Base-by-base conservation (phyloP, 2,113 vertebrate genomes). In the Hipposideros armiger region DNA sequence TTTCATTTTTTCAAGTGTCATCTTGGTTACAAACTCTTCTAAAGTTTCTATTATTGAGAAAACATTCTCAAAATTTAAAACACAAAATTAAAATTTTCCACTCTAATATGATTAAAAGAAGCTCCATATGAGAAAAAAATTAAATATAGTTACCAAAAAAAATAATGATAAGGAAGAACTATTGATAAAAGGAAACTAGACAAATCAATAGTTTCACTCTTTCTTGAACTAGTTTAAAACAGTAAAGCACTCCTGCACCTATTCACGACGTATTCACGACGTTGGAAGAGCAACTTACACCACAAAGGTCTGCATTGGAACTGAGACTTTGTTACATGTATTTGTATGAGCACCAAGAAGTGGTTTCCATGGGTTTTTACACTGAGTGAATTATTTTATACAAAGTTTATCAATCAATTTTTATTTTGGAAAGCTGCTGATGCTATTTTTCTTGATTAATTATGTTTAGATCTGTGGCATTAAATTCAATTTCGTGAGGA, bases 381-480 rank as follows among this genome's bases (percentile, higher is more conserved):
- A 98, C 19, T 36, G 95, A 88, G 78, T 40, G 52, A 92, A 97
- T 66, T 98, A 98, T 98, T 98, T 99, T 98, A 24, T 98, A 98
- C 3, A 30, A 3, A 97, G 76, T 96, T 96, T 97, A 96, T 70
- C 60, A 81, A 58, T 85, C 50, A 60, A 13, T 80, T 72, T 60
- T 97, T 98, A 11, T 97, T 97, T 96, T 96, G 67, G 91, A 96
- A 86, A 95, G 82, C 28, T 80, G 42, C 83, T 94, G 47, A 95
- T 95, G 42, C 90, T 96, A 91, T 95, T 97, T 98, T 96, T 90
- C 76, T 87, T 91, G 91, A 69, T 86, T 50, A 80, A 89, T 47
- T 87, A 45, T 67, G 60, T 7, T 90, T 56, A 95, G 70, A 90
- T 90, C 11, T 56, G 42, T 62, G 58, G n/a, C 42, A 76, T 93